Conservation (phyloP, 2,797 vertebrate species). For the Pseudochaenichthys georgianus region DNA sequence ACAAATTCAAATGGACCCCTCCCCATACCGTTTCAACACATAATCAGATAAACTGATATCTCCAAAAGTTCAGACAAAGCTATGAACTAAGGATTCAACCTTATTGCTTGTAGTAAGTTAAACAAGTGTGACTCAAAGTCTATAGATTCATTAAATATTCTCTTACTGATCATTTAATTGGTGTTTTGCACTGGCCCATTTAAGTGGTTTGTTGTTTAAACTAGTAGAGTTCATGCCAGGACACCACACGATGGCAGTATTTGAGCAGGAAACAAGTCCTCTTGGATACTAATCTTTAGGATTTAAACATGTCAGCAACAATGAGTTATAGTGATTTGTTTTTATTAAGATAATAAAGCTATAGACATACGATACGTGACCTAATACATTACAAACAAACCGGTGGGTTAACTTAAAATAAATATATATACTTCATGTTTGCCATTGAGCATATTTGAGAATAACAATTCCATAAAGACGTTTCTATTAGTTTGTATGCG, state of each 20-base stretch:
- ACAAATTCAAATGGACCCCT: too few species aligned
- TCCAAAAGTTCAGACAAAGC: neutral
- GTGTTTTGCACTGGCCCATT: neutral
- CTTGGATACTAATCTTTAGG: neutral
- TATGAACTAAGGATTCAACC: neutral
- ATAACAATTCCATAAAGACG: neutral
- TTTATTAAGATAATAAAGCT: neutral
- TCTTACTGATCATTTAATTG: neutral
- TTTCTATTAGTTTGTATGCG: neutral
- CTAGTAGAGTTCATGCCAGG: neutral
- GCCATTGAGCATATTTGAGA: neutral
- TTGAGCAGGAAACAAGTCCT: conserved; percentile 35
- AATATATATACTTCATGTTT: neutral
- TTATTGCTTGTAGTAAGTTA: neutral
- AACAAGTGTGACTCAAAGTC: neutral
- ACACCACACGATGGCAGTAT: conserved; percentile 63
- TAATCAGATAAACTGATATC: conserved; percentile 2
- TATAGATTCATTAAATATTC: neutral
- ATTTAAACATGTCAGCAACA: conserved; percentile 4
- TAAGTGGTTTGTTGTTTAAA: neutral
- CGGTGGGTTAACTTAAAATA: neutral
- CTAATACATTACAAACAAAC: neutral
- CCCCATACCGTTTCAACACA: too few species aligned
- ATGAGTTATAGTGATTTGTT: neutral
- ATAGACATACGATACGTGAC: neutral